These are phyloP conservation scores for Phortica okadai DNA, from an alignment of 2,888 invertebrate species.

Conservation along the genomic window DNA sequence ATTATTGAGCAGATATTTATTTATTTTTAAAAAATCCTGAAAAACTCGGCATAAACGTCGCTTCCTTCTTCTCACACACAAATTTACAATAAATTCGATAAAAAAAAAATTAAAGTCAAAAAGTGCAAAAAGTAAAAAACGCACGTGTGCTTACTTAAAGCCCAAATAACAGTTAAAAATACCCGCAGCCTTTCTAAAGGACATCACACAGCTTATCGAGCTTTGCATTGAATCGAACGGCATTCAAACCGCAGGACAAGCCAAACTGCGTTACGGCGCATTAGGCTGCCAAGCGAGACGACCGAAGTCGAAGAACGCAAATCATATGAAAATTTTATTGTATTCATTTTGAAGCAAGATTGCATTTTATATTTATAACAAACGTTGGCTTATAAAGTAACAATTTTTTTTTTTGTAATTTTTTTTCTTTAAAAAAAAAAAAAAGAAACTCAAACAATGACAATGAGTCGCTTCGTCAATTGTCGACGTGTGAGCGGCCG, in stretches of 20 bases:
- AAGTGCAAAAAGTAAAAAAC: neutral
- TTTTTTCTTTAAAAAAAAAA: no score
- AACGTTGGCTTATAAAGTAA: neutral
- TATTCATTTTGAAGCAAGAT: slow-evolving; percentile 23
- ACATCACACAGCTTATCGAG: neutral
- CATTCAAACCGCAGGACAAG: neutral
- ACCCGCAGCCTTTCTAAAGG: no score
- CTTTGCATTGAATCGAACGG: neutral
- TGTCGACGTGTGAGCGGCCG: neutral
- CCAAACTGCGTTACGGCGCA: neutral
- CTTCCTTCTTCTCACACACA: no score
- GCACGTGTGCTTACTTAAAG: slow-evolving; percentile 1
- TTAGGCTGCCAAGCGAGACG: neutral
- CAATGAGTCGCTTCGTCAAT: neutral
- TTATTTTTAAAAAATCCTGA: no score
- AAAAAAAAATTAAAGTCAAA: no score
- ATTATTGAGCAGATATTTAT: no score
- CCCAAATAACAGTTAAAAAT: neutral
- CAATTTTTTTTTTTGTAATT: no score
- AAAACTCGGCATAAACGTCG: no score
- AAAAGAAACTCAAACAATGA: neutral
- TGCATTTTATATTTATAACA: no score
- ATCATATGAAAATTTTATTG: slow-evolving; percentile 4
- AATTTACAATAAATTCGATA: no score
- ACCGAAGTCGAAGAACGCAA: neutral